phyloP scores from a whole-genome alignment of 2,888 invertebrate genomes.

The Acanthosoma haemorrhoidale region DNA sequence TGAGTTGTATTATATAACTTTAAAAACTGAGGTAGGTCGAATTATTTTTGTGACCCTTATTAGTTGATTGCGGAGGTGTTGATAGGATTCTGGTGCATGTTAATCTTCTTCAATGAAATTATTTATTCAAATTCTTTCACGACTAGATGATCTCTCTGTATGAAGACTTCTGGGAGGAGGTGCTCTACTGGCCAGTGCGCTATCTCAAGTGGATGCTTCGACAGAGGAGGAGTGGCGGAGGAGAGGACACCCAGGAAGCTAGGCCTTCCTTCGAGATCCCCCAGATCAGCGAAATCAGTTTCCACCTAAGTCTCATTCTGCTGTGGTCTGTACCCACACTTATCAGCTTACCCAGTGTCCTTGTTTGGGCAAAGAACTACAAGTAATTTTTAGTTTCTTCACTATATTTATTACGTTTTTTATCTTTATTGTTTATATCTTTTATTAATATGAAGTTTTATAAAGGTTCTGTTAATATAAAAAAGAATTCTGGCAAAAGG shows the following conservation, averaged over 20 bases:
- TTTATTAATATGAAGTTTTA: too few species aligned
- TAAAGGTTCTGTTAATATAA: too few species aligned
- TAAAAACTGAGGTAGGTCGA: too few species aligned
- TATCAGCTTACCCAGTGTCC: slow-evolving; percentile 64
- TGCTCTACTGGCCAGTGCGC: slow-evolving; percentile 40
- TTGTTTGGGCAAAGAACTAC: slow-evolving; percentile 77
- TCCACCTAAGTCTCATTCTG: slow-evolving; percentile 67
- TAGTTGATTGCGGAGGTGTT: too few species aligned
- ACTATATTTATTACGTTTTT: neutral
- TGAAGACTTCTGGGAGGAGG: slow-evolving; percentile 67
- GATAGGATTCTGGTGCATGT: too few species aligned
- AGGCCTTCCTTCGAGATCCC: slow-evolving; percentile 34
- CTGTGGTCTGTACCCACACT: slow-evolving; percentile 60
- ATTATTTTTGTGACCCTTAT: too few species aligned
- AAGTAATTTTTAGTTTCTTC: too few species aligned
- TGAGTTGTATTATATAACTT: too few species aligned
- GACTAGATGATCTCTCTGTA: slow-evolving; percentile 62
- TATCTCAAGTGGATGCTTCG: slow-evolving; percentile 38
- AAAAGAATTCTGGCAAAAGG: too few species aligned
- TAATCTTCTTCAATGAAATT: too few species aligned
- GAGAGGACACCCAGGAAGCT: neutral
- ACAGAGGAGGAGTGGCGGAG: slow-evolving; percentile 6
- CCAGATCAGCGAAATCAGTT: slow-evolving; percentile 55
- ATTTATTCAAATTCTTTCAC: slow-evolving; percentile 39
- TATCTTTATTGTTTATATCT: too few species aligned